Conservation (phyloP, 2,888 invertebrate species). For the Apoderus coryli region DNA sequence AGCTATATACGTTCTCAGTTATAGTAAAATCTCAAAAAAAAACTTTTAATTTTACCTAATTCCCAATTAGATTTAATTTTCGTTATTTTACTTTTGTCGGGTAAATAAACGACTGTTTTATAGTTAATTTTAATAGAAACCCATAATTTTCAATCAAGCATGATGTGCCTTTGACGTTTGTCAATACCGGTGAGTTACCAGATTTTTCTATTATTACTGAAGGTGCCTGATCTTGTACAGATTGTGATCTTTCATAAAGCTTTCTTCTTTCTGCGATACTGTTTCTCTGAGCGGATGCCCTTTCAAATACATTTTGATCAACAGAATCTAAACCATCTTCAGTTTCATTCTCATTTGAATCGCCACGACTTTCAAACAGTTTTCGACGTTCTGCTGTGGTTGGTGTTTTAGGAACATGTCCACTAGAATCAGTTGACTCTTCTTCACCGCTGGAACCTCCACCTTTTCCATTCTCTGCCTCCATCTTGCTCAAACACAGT, state of each 20-base stretch:
- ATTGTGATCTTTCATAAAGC: constrained; percentile 49
- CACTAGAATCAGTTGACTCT: constrained; percentile 46
- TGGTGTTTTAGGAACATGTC: constrained; percentile 57
- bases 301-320: constrained; percentile 40
- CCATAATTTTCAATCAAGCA: constrained; percentile 42
- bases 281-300: constrained; percentile 46
- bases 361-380: constrained; percentile 43
- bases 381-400: constrained; percentile 69
- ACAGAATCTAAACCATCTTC: constrained; percentile 36
- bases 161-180: constrained; percentile 53
- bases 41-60: too few species aligned
- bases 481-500: too few species aligned
- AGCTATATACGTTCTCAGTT: too few species aligned
- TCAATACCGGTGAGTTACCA: constrained; percentile 53
- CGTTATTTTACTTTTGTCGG: constrained; percentile 37
- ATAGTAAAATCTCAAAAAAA: too few species aligned
- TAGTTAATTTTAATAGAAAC: too few species aligned
- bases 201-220: constrained; percentile 40
- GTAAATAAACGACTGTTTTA: constrained; percentile 33
- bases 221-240: constrained; percentile 38
- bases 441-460: constrained; percentile 48
- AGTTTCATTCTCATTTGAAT: constrained; percentile 29
- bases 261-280: constrained; percentile 67
- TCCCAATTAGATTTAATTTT: constrained; percentile 35
- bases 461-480: constrained; percentile 45